These are phyloP conservation scores for Rhagonycha fulva DNA, from an alignment of 2,888 invertebrate genomes.

Conservation along the genomic window DNA sequence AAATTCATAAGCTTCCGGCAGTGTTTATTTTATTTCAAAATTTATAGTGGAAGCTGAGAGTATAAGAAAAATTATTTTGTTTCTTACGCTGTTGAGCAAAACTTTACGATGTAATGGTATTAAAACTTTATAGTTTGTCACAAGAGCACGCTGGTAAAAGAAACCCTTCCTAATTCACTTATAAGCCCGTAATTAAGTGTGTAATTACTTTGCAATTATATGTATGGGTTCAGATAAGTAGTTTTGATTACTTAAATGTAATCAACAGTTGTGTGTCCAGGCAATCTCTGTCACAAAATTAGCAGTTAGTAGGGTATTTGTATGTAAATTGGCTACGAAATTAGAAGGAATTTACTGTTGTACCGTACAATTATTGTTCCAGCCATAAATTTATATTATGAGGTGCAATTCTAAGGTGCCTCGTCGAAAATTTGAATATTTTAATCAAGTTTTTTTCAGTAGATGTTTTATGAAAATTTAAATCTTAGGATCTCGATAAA, in stretches of 20 bases:
- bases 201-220: neutral
- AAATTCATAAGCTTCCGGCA: neutral
- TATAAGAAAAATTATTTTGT: neutral
- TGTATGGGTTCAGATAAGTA: neutral
- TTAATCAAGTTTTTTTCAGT: neutral
- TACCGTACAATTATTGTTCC: neutral
- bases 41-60: neutral
- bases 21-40: neutral
- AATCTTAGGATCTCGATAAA: too few relatives aligned
- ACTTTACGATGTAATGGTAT: neutral
- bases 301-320: neutral
- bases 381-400: neutral
- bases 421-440: neutral
- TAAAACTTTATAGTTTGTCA: neutral
- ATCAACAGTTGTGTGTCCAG: neutral
- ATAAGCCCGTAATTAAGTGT: neutral
- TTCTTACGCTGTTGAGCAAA: neutral
- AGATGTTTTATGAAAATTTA: too few relatives aligned
- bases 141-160: neutral
- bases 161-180: neutral
- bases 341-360: neutral
- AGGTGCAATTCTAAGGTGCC: neutral
- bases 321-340: neutral
- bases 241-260: neutral
- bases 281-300: neutral